Evolutionary conservation across 2,797 vertebrate genomes (phyloP).

Genomic region (Pelochelys cantorii): DNA sequence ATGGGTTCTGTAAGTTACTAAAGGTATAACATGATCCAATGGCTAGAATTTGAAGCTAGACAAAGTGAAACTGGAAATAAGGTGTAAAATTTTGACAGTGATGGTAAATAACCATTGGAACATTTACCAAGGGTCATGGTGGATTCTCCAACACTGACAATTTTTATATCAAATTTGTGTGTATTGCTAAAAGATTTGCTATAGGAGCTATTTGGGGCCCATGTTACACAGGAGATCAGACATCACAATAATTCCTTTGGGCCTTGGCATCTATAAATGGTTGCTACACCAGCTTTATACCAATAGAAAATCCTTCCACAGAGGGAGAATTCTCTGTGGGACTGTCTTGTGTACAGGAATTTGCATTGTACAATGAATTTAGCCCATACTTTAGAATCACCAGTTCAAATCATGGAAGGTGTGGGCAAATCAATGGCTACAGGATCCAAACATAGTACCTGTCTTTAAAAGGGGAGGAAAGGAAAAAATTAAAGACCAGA

Average conservation of each 20-base stretch:
- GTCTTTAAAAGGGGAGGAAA: background rate
- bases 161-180: background rate
- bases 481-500: background rate
- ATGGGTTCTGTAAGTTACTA: too few relatives aligned
- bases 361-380: background rate
- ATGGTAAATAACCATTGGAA: background rate
- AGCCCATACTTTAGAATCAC: background rate
- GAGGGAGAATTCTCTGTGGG: background rate
- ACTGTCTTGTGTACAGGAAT: background rate
- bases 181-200: background rate
- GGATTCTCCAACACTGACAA: background rate
- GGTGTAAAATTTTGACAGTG: background rate
- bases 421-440: background rate
- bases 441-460: background rate
- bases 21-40: too few relatives aligned
- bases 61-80: background rate
- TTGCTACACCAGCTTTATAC: accelerated
- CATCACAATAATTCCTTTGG: background rate
- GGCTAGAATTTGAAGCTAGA: too few relatives aligned
- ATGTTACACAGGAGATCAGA: background rate
- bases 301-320: background rate
- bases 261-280: background rate
- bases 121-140: background rate
- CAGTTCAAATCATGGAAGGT: background rate
- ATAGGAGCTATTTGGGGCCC: background rate